Conservation (phyloP, 1,140 invertebrate species). For the Neotoxoptera formosana region DNA sequence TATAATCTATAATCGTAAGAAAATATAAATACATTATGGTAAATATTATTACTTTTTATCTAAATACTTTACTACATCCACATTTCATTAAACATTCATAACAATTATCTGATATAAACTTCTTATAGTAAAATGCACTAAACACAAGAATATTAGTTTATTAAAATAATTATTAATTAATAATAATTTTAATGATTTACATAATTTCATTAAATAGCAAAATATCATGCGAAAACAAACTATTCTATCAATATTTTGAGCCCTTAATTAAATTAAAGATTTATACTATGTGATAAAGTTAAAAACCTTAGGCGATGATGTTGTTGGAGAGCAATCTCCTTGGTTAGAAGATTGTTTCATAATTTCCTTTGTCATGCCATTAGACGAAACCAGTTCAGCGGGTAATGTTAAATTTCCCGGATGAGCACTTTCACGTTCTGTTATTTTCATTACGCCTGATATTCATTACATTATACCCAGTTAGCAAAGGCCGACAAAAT, state of each 20-base stretch:
- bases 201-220: neutral
- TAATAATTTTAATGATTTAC: neutral
- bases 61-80: neutral
- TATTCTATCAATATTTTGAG: neutral
- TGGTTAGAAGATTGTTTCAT: conserved; percentile 39
- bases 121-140: neutral
- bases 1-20: neutral
- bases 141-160: neutral
- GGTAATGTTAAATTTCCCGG: conserved; percentile 64
- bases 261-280: no score
- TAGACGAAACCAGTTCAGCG: conserved; percentile 53
- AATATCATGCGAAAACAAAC: neutral
- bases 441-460: conserved; percentile 89
- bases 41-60: neutral
- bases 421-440: conserved; percentile 90
- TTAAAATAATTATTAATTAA: no score
- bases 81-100: neutral
- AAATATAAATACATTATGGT: neutral
- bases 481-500: conserved; percentile 8
- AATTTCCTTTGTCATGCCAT: conserved; percentile 34
- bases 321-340: conserved; percentile 49
- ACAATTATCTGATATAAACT: neutral
- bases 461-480: conserved; percentile 40
- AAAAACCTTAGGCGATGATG: conserved; percentile 50
- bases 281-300: neutral